These are phyloP conservation scores for Drosophila oshimai DNA, from an alignment of 1,140 invertebrate species.

Conservation along the genomic window DNA sequence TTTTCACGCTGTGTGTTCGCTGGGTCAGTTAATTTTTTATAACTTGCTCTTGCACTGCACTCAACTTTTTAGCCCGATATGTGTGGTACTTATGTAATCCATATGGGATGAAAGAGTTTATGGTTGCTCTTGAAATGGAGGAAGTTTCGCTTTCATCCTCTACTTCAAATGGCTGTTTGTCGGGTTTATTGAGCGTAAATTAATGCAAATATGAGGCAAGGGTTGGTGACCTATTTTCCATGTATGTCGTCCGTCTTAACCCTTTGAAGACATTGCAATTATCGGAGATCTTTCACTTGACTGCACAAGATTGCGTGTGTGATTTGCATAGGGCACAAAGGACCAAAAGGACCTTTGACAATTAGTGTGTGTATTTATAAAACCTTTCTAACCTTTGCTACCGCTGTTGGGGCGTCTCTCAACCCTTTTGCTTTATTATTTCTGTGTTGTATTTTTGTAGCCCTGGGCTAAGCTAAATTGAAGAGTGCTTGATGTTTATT, in stretches of 20 bases:
- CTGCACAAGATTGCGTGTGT: slow-evolving; percentile 45
- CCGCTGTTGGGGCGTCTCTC: background rate
- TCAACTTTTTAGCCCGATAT: background rate
- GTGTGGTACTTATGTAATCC: slow-evolving; percentile 4
- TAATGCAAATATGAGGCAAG: slow-evolving; percentile 41
- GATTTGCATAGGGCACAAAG: slow-evolving; percentile 63
- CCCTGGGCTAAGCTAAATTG: slow-evolving; percentile 61
- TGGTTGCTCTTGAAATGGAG: slow-evolving; percentile 2
- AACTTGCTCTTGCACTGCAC: background rate
- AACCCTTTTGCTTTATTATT: slow-evolving; percentile 4
- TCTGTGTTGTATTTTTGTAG: slow-evolving; percentile 5
- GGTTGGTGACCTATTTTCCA: slow-evolving; percentile 7
- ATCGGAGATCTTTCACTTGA: slow-evolving; percentile 68
- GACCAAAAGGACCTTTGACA: slow-evolving; percentile 55
- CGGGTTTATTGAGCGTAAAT: slow-evolving; percentile 55
- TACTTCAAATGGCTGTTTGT: slow-evolving; percentile 5
- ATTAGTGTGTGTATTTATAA: slow-evolving; percentile 60
- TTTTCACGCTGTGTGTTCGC: slow-evolving; percentile 47
- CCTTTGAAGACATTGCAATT: slow-evolving; percentile 55
- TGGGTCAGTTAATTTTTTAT: slow-evolving; percentile 58
- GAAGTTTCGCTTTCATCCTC: slow-evolving; percentile 6
- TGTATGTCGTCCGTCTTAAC: background rate
- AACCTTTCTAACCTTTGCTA: slow-evolving; percentile 23
- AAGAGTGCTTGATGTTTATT: slow-evolving; percentile 64
- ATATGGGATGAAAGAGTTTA: slow-evolving; percentile 26